A percentile compares a stretch with the other conserved stretches of the same genome.
Evolutionary conservation across 1,140 invertebrate genomes (phyloP).

Genomic region (Myzus persicae): DNA sequence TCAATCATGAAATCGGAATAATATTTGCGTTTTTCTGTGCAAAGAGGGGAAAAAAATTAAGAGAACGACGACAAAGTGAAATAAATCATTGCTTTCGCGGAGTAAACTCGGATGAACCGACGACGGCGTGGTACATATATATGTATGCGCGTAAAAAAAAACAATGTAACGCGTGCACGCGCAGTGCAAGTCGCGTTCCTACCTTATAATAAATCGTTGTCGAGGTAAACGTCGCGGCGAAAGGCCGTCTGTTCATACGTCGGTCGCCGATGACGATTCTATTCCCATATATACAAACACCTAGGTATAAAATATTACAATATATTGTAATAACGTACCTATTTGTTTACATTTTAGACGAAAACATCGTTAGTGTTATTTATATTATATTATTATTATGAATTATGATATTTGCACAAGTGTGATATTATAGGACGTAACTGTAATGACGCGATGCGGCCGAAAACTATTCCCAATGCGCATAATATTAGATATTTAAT

Average conservation of each 20-base stretch:
- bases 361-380: background rate
- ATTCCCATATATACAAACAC: background rate
- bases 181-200: background rate
- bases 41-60: constrained; percentile 21
- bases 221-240: constrained; percentile 24
- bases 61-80: constrained; percentile 35
- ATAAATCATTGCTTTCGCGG: constrained; percentile 47
- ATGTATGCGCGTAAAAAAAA: background rate
- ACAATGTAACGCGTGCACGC: constrained; percentile 46
- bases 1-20: constrained; percentile 53
- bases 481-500: no score
- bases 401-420: background rate
- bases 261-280: background rate
- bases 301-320: background rate
- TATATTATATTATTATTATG: no score
- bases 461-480: background rate
- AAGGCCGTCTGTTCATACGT: background rate
- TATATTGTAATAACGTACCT: background rate
- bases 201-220: constrained; percentile 35
- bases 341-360: background rate
- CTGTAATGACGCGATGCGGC: no score
- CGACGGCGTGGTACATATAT: background rate
- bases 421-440: background rate
- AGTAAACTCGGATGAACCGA: constrained; percentile 50
- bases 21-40: constrained; percentile 39